Evolutionary conservation across 2,113 vertebrate genomes (phyloP), one percentile per base, ranked within the genome.

Genomic region (Bubo bubo): DNA sequence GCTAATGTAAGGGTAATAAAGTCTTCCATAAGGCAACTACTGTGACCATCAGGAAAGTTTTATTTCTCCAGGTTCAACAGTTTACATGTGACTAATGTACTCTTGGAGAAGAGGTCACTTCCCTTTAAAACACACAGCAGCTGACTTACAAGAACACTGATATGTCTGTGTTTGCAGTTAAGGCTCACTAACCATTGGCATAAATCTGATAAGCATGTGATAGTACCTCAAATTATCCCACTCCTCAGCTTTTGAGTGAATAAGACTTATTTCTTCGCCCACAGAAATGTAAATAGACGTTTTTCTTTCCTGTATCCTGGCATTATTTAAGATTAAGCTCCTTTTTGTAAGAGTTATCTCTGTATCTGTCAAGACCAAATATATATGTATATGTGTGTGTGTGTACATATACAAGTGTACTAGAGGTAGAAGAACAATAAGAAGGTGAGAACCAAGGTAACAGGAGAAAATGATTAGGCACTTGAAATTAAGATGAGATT

Each of bases 11-110:
- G 87, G 71, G 43, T 79, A 82, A 93, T 72, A 63, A 91, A 85
- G 50, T 62, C 87, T 62, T 95, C 85, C 74, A 28, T 28, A 32
- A n/a, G 87, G 62, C 32, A 6, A 37, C 74, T 67, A 9, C 71
- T 95, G 90, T 73, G 95, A 88, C 67, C 74, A 43, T 77, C 53
- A 67, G 88, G 79, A 30, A 96, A 94, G 90, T 92, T 88, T 94
- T 86, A 45, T 88, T 96, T 66, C 88, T 76, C 59, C 59, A 39
- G 85, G 95, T 90, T 96, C 88, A 93, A 76, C 85, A 95, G 74
- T 73, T 94, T 88, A 32, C 60, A 27, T 55, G 82, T 94, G 90
- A 87, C 74, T 88, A 23, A 82, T 82, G 77, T 49, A 26, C 45
- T 77, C 62, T 41, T 28, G 17, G 85, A 88, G 92, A 35, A 88